Evolutionary conservation across 2,888 invertebrate genomes (phyloP), one percentile per base, ranked within the genome.

Genomic region (Cosmorhoe ocellata): DNA sequence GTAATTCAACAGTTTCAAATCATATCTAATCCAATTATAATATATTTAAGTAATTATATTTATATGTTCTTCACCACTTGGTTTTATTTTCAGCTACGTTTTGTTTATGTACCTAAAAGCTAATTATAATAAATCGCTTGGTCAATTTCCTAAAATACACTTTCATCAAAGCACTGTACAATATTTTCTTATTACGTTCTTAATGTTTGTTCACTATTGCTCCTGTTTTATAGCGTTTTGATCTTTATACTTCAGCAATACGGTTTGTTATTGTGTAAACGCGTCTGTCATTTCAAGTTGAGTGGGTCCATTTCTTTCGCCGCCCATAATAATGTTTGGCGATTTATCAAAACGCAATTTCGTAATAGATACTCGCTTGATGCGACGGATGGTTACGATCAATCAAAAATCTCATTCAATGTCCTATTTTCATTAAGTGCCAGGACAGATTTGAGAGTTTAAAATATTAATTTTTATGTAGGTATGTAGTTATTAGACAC

Each of bases 311-410:
- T 89, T 90, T 84, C 85, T 88, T 89, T 84, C 76, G 76, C 79
- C 86, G 82, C 84, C 84, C 78, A 78, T 81, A 82, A 87, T 89
- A 89, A 89, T 89, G 89, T 83, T 81, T 77, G 82, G 81, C 79
- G 82, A 88, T 90, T 88, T 87, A 85, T 90, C 87, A 90, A 89
- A 88, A 84, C 77, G 84, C 90, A 89, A 88, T 89, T 86, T 81
- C 84, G 87, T 88, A 88, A 90, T 86, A 90, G 87, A 90, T 86
- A 88, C 84, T 80, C 75, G 81, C 80, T 79, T 81, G 84, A 85
- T 84, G 81, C 70, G 79, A 78, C 76, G 71, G 71, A 70, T 77
- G 81, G 83, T 83, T 81, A 74, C 54, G 77, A 75, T 69, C 69
- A 76, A 82, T 79, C 77, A 76, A 79, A 33, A 51, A 30, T 53